Conservation (phyloP, 2,113 vertebrate genomes). For the Ammospiza caudacuta region DNA sequence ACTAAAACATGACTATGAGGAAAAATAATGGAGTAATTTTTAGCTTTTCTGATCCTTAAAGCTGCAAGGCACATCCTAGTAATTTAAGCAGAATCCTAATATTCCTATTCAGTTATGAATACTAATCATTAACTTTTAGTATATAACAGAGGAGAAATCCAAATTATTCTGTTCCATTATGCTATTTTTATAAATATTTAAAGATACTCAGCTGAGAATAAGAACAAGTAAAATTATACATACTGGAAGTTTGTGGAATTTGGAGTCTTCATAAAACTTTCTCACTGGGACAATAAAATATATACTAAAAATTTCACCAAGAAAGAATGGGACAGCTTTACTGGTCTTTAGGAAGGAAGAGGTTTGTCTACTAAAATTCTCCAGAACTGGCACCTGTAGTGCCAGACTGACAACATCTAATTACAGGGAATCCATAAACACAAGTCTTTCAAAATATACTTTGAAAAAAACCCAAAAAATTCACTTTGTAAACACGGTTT, state of each 20-base stretch:
- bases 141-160: background rate
- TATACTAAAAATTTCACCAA: background rate
- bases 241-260: background rate
- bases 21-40: background rate
- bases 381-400: background rate
- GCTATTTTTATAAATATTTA: background rate
- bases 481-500: background rate
- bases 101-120: background rate
- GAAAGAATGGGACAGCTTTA: constrained; percentile 13
- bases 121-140: background rate
- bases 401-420: background rate
- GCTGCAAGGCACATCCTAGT: background rate
- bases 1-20: background rate
- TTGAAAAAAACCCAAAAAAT: fast-evolving
- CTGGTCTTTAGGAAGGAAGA: constrained; percentile 3
- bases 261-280: background rate
- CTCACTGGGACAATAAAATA: background rate
- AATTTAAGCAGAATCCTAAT: background rate
- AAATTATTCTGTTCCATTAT: background rate
- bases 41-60: background rate
- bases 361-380: background rate
- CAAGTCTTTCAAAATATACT: too few species aligned
- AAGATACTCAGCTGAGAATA: background rate
- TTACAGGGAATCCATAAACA: background rate
- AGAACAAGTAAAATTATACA: background rate